Percentiles rank a stretch among this genome's conserved stretches.
These are phyloP conservation scores for Dreissena rostriformis DNA, from an alignment of 1,140 invertebrate genomes.

Conservation along the genomic window DNA sequence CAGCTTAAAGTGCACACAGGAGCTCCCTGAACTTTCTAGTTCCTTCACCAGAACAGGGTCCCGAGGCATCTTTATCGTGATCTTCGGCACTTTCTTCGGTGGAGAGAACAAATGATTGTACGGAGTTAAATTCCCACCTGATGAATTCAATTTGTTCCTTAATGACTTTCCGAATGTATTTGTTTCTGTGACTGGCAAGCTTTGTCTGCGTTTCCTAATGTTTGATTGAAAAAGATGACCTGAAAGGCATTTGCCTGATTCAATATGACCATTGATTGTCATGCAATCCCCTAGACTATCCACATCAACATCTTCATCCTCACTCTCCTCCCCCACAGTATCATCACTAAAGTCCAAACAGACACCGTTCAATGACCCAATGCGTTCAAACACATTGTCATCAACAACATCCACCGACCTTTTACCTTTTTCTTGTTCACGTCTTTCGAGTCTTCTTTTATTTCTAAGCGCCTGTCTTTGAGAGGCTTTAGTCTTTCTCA, in stretches of 20 bases:
- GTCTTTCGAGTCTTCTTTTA: too few species aligned
- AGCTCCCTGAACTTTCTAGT: constrained; percentile 40
- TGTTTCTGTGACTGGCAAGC: constrained; percentile 31
- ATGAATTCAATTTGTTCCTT: constrained; percentile 32
- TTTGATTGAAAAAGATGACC: background rate
- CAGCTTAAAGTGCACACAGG: constrained; percentile 55
- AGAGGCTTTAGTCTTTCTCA: too few species aligned
- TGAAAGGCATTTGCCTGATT: background rate
- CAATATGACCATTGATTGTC: background rate
- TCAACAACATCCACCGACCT: too few species aligned
- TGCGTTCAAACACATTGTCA: constrained; percentile 53
- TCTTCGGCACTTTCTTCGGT: constrained; percentile 62
- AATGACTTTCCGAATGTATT: constrained; percentile 36
- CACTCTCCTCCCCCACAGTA: background rate
- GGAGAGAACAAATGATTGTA: constrained; percentile 26
- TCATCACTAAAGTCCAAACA: constrained; percentile 7
- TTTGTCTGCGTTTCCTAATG: constrained; percentile 39
- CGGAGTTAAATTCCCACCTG: constrained; percentile 9
- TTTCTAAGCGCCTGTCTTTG: too few species aligned
- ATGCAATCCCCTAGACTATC: constrained; percentile 29
- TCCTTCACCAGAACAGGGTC: constrained; percentile 61
- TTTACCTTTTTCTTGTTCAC: too few species aligned
- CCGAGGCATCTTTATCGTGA: constrained; percentile 64
- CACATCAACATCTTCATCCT: constrained; percentile 45
- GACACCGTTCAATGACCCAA: constrained; percentile 8